Evolutionary conservation across 2,113 vertebrate genomes (phyloP).

Genomic region (Marcusenius ussheri): DNA sequence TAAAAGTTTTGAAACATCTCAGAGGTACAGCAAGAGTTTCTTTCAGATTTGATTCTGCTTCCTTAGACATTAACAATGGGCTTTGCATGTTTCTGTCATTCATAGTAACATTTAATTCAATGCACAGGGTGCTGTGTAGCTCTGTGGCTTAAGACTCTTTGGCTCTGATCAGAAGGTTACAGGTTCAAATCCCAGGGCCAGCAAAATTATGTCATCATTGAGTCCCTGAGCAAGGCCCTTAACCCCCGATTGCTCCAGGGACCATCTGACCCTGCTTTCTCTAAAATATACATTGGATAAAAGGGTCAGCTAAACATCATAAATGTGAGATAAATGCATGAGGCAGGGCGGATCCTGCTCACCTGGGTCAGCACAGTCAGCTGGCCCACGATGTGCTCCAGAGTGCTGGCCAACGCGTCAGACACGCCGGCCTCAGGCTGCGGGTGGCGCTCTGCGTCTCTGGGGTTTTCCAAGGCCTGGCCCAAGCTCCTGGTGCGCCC

Average conservation of each 20-base stretch:
- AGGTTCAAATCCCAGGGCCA: neutral
- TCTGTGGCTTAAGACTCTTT: neutral
- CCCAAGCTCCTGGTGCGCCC: constrained; percentile 28
- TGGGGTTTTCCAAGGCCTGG: constrained; percentile 24
- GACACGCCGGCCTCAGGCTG: constrained; percentile 34
- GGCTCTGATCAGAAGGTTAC: neutral
- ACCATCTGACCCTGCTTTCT: neutral
- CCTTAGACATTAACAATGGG: neutral
- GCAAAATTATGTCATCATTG: neutral
- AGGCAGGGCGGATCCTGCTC: constrained; percentile 20
- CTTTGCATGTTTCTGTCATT: neutral
- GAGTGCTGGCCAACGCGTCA: constrained; percentile 60
- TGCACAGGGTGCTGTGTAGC: neutral
- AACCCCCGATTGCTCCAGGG: neutral
- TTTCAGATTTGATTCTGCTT: neutral
- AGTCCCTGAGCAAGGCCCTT: neutral
- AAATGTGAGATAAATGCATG: neutral
- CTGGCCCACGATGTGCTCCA: constrained; percentile 87
- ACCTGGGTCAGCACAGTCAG: constrained; percentile 93
- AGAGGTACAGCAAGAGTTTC: neutral
- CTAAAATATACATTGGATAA: neutral
- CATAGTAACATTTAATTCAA: neutral
- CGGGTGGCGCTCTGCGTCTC: constrained; percentile 28
- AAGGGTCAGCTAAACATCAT: neutral
- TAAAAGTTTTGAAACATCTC: neutral